Conservation (phyloP, 37 sponge, comb jelly and placozoan species). For the Axinella damicornis region DNA sequence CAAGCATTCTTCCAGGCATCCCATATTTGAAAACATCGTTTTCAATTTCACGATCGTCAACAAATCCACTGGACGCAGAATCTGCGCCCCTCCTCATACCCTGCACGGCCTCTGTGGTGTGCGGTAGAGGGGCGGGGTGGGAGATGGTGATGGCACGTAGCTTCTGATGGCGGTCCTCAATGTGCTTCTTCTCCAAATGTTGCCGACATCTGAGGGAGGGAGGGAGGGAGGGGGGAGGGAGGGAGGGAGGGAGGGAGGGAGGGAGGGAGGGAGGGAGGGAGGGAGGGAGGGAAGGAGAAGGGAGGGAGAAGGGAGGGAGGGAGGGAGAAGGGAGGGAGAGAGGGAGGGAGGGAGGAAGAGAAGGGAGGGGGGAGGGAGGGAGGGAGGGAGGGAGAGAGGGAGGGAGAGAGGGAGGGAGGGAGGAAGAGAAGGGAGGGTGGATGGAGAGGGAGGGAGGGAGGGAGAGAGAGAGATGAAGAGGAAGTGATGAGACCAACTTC, state of each 20-base stretch:
- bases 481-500: background rate
- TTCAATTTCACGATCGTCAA: conserved; percentile 1
- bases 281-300: too few relatives aligned
- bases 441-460: background rate
- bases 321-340: too few relatives aligned
- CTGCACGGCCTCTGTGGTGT: too few relatives aligned
- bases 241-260: background rate
- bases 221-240: background rate
- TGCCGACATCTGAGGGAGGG: conserved; percentile 4
- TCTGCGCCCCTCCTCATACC: background rate
- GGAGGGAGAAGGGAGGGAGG: too few relatives aligned
- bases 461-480: background rate
- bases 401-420: background rate
- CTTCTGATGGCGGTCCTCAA: background rate
- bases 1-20: conserved; percentile 7
- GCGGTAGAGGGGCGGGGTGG: too few relatives aligned
- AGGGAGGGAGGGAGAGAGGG: too few relatives aligned
- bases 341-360: too few relatives aligned
- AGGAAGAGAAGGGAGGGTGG: background rate
- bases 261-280: too few relatives aligned
- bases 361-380: too few relatives aligned
- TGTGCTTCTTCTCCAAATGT: background rate
- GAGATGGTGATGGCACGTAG: background rate
- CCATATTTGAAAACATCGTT: conserved; percentile 17
- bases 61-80: conserved; percentile 17